Percentiles rank a stretch among this genome's conserved stretches.
Conservation (phyloP, 2,888 invertebrate genomes). For the Ceramica pisi region DNA sequence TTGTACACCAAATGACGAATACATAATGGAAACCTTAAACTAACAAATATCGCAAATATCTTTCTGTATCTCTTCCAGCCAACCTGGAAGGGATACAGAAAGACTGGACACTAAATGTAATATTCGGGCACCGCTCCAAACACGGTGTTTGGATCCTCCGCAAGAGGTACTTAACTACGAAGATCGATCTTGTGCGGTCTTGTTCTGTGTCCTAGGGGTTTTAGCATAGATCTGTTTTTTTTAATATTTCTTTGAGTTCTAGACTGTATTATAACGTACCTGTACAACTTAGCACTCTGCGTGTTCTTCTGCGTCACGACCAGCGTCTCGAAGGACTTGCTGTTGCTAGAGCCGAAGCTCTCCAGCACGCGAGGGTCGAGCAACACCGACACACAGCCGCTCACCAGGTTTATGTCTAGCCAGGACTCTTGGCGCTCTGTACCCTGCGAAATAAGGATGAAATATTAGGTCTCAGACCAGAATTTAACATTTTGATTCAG, state of each 20-base stretch:
- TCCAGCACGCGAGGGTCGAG: slow-evolving; percentile 69
- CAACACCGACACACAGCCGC: slow-evolving; percentile 69
- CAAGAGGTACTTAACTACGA: not conserved
- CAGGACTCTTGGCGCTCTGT: slow-evolving; percentile 70
- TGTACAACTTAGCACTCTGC: slow-evolving; percentile 63
- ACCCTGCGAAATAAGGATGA: slow-evolving; percentile 60
- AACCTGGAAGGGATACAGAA: no score
- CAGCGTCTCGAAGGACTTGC: slow-evolving; percentile 69
- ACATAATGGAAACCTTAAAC: no score
- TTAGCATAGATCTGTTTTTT: no score
- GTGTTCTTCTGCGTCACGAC: slow-evolving; percentile 67
- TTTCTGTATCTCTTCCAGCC: no score
- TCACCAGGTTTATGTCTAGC: slow-evolving; percentile 76
- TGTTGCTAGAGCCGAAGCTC: slow-evolving; percentile 51
- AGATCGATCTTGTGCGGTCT: not conserved
- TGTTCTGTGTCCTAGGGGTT: not conserved
- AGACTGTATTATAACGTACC: slow-evolving; percentile 61
- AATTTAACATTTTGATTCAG: not conserved
- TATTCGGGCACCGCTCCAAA: no score
- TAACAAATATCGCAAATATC: no score
- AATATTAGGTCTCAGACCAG: not conserved
- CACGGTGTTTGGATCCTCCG: no score
- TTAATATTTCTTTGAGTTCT: no score
- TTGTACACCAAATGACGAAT: no score
- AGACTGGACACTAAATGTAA: no score